These are phyloP conservation scores for Araneus ventricosus DNA, from an alignment of 1,140 invertebrate species.

Conservation along the genomic window DNA sequence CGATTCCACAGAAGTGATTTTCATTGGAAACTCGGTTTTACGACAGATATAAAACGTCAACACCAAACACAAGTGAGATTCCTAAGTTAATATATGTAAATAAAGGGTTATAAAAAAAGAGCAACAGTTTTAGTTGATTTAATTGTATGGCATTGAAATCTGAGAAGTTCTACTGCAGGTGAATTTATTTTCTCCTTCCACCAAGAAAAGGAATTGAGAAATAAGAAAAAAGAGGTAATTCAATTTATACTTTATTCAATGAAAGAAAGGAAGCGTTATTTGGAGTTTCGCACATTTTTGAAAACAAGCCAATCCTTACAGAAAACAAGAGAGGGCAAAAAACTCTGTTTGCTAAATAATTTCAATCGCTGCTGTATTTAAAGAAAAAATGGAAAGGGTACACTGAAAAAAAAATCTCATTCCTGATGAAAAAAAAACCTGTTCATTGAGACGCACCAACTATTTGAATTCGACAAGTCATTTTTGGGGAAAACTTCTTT, in stretches of 20 bases:
- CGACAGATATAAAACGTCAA: not conserved
- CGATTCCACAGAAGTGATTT: not conserved
- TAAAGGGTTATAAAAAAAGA: constrained; percentile 31
- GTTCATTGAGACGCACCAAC: constrained; percentile 28
- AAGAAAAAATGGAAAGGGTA: constrained; percentile 26
- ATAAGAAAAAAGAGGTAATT: constrained; percentile 25
- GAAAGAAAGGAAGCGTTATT: constrained; percentile 45
- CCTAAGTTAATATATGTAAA: constrained; percentile 21
- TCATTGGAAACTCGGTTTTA: not conserved
- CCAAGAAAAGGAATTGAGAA: not conserved
- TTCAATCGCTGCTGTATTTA: constrained; percentile 39
- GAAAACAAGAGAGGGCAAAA: constrained; percentile 27
- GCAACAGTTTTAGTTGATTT: constrained; percentile 47
- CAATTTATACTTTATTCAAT: constrained; percentile 51
- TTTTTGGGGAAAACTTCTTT: not conserved
- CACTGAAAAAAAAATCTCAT: constrained; percentile 16
- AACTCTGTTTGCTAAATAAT: constrained; percentile 52
- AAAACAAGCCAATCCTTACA: not conserved
- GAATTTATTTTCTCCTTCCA: constrained; percentile 1
- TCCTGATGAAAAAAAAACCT: constrained; percentile 9
- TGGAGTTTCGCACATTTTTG: constrained; percentile 49
- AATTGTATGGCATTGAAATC: constrained; percentile 47
- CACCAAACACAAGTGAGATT: not conserved
- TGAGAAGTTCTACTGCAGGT: not conserved
- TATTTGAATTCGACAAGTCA: constrained; percentile 42